Conservation (phyloP, 2,113 vertebrate species). For the Pelodiscus sinensis region DNA sequence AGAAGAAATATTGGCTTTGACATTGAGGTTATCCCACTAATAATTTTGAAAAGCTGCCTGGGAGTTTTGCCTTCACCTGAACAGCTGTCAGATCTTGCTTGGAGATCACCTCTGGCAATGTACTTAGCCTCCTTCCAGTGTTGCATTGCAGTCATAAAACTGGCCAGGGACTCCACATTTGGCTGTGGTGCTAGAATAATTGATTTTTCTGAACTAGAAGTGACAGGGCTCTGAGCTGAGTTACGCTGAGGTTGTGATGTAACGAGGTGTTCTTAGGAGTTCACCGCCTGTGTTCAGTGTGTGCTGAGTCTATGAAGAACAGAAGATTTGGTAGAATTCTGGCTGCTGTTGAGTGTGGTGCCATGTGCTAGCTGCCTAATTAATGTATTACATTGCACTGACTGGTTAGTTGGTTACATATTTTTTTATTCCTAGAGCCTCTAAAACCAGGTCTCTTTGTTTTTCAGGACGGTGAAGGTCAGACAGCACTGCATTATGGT, state of each 20-base stretch:
- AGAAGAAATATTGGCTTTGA: background rate
- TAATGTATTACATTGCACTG: constrained; percentile 1
- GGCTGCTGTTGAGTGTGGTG: constrained; percentile 8
- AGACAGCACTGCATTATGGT: constrained; percentile 98
- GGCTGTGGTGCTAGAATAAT: constrained; percentile 20
- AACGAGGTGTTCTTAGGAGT: background rate
- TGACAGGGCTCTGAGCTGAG: constrained; percentile 35
- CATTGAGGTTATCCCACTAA: background rate
- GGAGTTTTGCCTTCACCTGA: background rate
- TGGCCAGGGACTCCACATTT: background rate
- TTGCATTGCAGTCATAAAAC: background rate
- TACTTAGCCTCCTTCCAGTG: background rate
- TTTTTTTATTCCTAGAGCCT: background rate
- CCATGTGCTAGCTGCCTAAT: constrained; percentile 25
- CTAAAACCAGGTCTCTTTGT: constrained; percentile 66
- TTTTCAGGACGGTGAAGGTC: constrained; percentile 95
- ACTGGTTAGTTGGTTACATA: constrained; percentile 22
- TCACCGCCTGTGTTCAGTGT: constrained; percentile 19
- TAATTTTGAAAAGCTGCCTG: accelerated
- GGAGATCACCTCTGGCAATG: background rate
- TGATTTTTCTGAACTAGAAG: constrained; percentile 51
- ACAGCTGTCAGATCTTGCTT: background rate
- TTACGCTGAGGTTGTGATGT: constrained; percentile 18
- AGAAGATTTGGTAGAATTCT: constrained; percentile 28
- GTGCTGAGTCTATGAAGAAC: background rate